Conservation (phyloP, 1,140 invertebrate genomes). For the Trichogramma pretiosum region DNA sequence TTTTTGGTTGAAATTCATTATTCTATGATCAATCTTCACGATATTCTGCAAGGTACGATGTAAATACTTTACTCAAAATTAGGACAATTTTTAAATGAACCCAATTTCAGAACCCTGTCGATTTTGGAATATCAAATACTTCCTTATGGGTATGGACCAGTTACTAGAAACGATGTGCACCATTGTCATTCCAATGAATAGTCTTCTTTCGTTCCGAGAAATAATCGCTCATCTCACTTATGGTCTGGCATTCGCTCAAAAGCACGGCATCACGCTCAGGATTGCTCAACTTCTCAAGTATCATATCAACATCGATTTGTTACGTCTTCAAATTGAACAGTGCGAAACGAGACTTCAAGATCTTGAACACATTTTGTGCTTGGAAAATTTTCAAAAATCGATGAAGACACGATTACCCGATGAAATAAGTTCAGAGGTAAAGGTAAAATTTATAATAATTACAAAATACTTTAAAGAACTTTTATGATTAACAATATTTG, state of each 20-base stretch:
- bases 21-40: conserved; percentile 24
- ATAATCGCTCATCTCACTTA: conserved; percentile 26
- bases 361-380: conserved; percentile 33
- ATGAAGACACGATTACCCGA: conserved; percentile 20
- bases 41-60: too few species aligned
- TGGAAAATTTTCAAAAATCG: conserved; percentile 25
- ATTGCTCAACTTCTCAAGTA: conserved; percentile 32
- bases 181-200: conserved; percentile 27
- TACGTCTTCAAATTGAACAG: conserved; percentile 25
- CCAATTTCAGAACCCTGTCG: conserved; percentile 15
- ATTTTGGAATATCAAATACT: conserved; percentile 9
- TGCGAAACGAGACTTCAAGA: conserved; percentile 36
- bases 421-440: too few species aligned
- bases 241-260: conserved; percentile 29
- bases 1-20: conserved; percentile 27
- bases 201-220: conserved; percentile 30
- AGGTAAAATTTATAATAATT: too few species aligned
- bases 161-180: conserved; percentile 20
- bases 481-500: too few species aligned
- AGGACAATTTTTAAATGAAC: neutral
- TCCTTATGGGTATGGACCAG: conserved; percentile 22
- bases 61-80: too few species aligned
- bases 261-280: conserved; percentile 28
- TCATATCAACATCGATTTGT: conserved; percentile 32
- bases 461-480: too few species aligned